phyloP scores from a whole-genome alignment of 1,140 invertebrate genomes.

The Kradibia gibbosae region DNA sequence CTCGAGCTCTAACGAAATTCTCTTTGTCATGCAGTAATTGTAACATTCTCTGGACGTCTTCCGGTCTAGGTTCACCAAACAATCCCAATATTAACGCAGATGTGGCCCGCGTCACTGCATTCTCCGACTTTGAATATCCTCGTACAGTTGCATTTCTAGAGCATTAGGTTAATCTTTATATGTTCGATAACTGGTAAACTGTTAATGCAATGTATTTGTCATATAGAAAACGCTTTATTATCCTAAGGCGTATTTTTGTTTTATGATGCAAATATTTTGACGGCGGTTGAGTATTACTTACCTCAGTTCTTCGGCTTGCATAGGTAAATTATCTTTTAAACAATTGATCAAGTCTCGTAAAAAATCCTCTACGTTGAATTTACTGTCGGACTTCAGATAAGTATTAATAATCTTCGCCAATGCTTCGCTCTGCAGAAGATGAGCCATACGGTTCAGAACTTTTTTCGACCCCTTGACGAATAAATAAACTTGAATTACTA shows the following conservation, averaged over 20 bases:
- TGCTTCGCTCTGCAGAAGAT: conserved; percentile 56
- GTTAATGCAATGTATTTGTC: no score
- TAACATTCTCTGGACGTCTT: conserved; percentile 73
- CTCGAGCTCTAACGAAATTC: conserved; percentile 74
- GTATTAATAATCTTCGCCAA: conserved; percentile 54
- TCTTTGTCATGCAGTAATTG: conserved; percentile 76
- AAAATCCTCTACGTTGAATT: conserved; percentile 59
- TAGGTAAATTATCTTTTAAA: conserved; percentile 60
- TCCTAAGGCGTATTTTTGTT: no score
- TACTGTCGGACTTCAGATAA: conserved; percentile 54
- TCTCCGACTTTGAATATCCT: conserved; percentile 67
- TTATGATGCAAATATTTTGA: no score
- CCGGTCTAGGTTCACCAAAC: conserved; percentile 61
- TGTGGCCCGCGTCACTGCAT: conserved; percentile 59
- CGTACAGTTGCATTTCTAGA: conserved; percentile 63
- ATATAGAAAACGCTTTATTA: no score
- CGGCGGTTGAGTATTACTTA: no score
- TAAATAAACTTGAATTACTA: neutral
- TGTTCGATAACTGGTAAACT: no score
- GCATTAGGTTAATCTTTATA: no score
- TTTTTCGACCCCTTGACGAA: conserved; percentile 58
- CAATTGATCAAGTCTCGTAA: conserved; percentile 60
- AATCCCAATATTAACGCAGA: conserved; percentile 65
- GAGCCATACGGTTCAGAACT: conserved; percentile 57
- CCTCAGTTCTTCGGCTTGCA: conserved; percentile 65